These are phyloP conservation scores for Tetragonula carbonaria DNA, from an alignment of 2,888 invertebrate genomes.

Conservation along the genomic window DNA sequence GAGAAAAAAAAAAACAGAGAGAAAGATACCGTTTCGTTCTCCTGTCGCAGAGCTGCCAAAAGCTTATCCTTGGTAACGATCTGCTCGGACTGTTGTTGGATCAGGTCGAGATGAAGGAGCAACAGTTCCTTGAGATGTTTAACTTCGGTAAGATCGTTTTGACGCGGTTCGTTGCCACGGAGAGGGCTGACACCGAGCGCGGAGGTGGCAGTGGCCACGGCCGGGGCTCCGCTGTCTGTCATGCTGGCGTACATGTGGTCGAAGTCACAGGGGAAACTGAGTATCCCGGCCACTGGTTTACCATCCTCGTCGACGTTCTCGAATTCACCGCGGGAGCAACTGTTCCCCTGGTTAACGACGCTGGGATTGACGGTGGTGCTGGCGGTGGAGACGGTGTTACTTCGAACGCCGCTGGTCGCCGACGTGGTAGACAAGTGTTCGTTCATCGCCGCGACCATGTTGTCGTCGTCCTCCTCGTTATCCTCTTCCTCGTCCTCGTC, in stretches of 20 bases:
- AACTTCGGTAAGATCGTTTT: slow-evolving; percentile 85
- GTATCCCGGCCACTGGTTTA: slow-evolving; percentile 83
- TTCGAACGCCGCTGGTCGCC: slow-evolving; percentile 73
- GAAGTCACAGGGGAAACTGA: slow-evolving; percentile 87
- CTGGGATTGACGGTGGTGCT: slow-evolving; percentile 51
- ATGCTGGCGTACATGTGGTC: slow-evolving; percentile 91
- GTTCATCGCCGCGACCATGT: slow-evolving; percentile 84
- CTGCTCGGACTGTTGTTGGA: slow-evolving; percentile 95
- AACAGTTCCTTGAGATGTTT: slow-evolving; percentile 91
- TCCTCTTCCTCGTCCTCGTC: slow-evolving; percentile 54
- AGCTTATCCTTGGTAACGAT: slow-evolving; percentile 92
- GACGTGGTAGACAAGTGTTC: slow-evolving; percentile 81
- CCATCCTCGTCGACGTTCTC: slow-evolving; percentile 57
- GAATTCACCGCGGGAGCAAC: slow-evolving; percentile 58
- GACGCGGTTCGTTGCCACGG: slow-evolving; percentile 80
- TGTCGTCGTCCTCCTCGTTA: slow-evolving; percentile 71
- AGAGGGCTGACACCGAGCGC: slow-evolving; percentile 81
- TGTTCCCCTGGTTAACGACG: slow-evolving; percentile 52
- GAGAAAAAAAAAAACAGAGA: not conserved
- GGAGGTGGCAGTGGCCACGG: slow-evolving; percentile 75
- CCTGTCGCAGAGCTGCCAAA: slow-evolving; percentile 89
- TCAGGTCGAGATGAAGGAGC: slow-evolving; percentile 93
- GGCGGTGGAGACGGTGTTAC: slow-evolving; percentile 70
- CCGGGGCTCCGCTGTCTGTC: slow-evolving; percentile 80
- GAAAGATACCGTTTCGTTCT: slow-evolving; percentile 89